Base-by-base conservation (phyloP, 2,797 vertebrate species). In the Spatula clypeata region DNA sequence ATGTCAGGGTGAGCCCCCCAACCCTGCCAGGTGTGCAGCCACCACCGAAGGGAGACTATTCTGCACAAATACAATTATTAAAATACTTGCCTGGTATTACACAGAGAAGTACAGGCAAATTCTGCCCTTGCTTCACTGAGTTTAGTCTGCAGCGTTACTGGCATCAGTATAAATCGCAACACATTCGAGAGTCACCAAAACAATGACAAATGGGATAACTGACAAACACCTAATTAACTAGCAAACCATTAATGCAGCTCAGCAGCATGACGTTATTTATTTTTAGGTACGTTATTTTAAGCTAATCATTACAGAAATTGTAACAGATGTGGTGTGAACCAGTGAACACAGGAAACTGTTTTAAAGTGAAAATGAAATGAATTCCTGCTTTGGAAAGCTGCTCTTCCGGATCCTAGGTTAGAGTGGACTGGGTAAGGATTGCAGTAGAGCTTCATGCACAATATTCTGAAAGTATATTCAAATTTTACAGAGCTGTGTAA, bases 21-120 rank as follows among this genome's bases (percentile, higher is more conserved):
- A 1, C 5, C 5, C 1, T 3, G 11, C 62, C 5, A 44, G 5
- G 2, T 2, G 9, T 6, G 8, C 0, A 32, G 12, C 36, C 61
- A 44, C 18, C 1, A 5, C 1, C 0, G 20, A 2, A 21, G 5
- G 55, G 11, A 58, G 8, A 7, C 24, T 7, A 9, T 3, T 40
- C 13, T 17, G 14, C 40, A n/a, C 57, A 66, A 26, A 26, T 3
- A 24, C 14, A 4, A 23, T 4, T 7, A 49, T 34, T 24, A 8
- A 42, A 44, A 9, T 17, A 15, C 13, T 47, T 11, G 36, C 23
- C 49, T 20, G 27, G 2, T 29, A 85, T 73, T 15, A 34, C 1
- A 42, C 6, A 24, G 24, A 71, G 6, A 67, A 38, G 16, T 20
- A 27, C 27, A 51, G 57, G 4, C 13, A 26, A 60, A 80, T 34